A percentile compares a stretch with the other conserved stretches of the same genome.
phyloP scores from a whole-genome alignment of 2,113 vertebrate species.

The Trematocara unimaculatum region DNA sequence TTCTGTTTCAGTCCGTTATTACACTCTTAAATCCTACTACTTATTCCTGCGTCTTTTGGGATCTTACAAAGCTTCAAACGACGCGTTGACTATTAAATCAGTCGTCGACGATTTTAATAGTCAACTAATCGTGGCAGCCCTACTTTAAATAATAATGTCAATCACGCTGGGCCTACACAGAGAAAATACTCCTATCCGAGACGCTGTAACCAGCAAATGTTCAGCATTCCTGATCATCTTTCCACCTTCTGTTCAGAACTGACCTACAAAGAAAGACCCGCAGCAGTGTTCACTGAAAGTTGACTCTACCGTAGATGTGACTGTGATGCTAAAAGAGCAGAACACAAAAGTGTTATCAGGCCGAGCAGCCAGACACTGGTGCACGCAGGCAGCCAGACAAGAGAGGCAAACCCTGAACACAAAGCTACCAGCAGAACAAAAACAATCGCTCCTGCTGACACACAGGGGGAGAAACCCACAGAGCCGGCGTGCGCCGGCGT shows the following conservation, averaged over 20 bases:
- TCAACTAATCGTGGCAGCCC: too few relatives aligned
- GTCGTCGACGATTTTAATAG: too few relatives aligned
- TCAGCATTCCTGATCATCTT: neutral
- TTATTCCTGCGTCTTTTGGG: too few relatives aligned
- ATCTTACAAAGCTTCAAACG: too few relatives aligned
- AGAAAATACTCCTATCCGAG: neutral
- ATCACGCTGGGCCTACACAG: neutral
- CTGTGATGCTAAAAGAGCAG: neutral
- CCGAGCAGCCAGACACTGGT: neutral
- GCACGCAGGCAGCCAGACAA: constrained; percentile 27
- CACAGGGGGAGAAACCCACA: neutral
- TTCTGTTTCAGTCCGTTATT: too few relatives aligned
- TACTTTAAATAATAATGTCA: neutral
- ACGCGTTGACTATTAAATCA: too few relatives aligned
- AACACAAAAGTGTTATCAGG: constrained; percentile 32
- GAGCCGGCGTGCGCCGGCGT: neutral
- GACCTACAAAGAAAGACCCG: neutral
- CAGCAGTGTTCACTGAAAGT: neutral
- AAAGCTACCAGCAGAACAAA: neutral
- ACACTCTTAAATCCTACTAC: too few relatives aligned
- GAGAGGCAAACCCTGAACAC: neutral
- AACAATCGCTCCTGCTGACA: constrained; percentile 22
- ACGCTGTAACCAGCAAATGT: accelerated
- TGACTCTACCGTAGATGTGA: neutral
- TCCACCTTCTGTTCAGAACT: neutral